Percentiles rank a stretch among this genome's conserved stretches.
These are phyloP conservation scores for Strigops habroptila DNA, from an alignment of 2,113 vertebrate genomes.

Conservation along the genomic window DNA sequence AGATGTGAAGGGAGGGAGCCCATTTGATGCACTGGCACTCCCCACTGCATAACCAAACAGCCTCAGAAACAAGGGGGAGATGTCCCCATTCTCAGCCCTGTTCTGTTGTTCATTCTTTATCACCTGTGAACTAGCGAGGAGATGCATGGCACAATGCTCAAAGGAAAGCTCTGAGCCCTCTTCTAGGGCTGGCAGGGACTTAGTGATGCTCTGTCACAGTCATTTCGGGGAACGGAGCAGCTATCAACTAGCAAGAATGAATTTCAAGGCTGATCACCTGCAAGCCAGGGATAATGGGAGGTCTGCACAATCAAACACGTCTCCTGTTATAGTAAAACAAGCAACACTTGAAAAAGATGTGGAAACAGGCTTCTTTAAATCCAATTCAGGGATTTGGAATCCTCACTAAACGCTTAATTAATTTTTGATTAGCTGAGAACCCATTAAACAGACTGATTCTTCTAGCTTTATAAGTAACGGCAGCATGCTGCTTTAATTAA, in stretches of 20 bases:
- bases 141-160: background rate
- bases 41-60: background rate
- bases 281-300: conserved; percentile 58
- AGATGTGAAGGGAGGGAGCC: background rate
- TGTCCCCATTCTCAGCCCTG: background rate
- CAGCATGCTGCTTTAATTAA: conserved; percentile 80
- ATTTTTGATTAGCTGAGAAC: conserved; percentile 85
- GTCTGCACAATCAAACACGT: conserved; percentile 62
- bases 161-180: conserved; percentile 33
- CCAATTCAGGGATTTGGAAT: conserved; percentile 77
- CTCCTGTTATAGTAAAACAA: conserved; percentile 68
- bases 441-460: conserved; percentile 78
- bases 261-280: conserved; percentile 61
- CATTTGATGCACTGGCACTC: background rate
- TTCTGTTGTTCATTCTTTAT: background rate
- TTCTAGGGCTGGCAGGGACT: conserved; percentile 53
- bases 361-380: conserved; percentile 72
- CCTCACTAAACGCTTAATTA: conserved; percentile 82
- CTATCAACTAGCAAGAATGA: conserved; percentile 59
- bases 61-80: background rate
- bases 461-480: conserved; percentile 74
- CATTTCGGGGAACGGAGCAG: conserved; percentile 21
- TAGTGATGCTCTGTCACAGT: conserved; percentile 60
- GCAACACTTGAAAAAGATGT: conserved; percentile 64
- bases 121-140: background rate